Evolutionary conservation across 2,888 invertebrate species (phyloP), one percentile per base, ranked within the genome.

Genomic region (Leuctra nigra): DNA sequence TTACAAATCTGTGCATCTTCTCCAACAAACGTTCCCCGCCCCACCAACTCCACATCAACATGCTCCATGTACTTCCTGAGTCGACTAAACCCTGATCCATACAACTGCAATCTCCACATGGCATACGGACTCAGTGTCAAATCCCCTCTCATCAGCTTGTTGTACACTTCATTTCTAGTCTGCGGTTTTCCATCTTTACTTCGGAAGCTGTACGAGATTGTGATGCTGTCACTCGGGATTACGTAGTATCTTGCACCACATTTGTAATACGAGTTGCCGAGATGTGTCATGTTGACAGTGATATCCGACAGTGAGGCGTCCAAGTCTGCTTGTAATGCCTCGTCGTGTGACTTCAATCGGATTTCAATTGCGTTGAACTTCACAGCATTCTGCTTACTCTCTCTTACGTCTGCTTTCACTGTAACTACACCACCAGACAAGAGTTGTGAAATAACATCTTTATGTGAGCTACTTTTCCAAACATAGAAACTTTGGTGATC

Each of bases 71-170:
- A n/a, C n/a, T n/a, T n/a, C n/a, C n/a, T n/a, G n/a, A n/a, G n/a
- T n/a, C n/a, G n/a, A n/a, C n/a, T n/a, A n/a, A n/a, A n/a, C n/a
- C n/a, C n/a, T n/a, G n/a, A n/a, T n/a, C n/a, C n/a, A n/a, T n/a
- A n/a, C 58, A 52, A 50, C 60, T 63, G 25, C 61, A 55, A 23
- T 48, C 29, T 29, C 29, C 29, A 29, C 29, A 29, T 29, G 7
- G 29, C 29, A 29, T 29, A 29, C 6, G 29, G 29, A 29, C 29
- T 29, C 7, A 29, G 29, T 11, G 11, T 7, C 11, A 29, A 7
- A 29, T 29, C 11, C 6, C 29, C 29, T 29, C 11, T 29, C 29
- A 29, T 29, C 29, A 29, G 6, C 11, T 29, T 29, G 11, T 29
- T 11, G 29, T 29, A 29, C 29, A 29, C 29, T 29, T 29, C 29